Evolutionary conservation across 1,140 invertebrate species (phyloP), one percentile per base, ranked within the genome.

Genomic region (Nymphalis io): DNA sequence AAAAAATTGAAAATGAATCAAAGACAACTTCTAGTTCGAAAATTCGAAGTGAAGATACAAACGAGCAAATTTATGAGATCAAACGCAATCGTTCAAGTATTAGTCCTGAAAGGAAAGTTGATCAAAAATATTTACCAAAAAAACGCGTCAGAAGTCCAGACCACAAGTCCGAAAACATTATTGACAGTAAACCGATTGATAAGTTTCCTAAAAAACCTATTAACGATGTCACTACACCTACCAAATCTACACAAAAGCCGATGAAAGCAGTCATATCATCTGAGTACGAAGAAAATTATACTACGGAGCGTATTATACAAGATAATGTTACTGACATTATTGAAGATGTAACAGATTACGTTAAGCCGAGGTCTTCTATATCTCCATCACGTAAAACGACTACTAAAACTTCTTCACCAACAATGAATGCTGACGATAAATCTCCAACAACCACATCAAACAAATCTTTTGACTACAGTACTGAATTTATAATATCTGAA

Each of bases 401-500:
- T 8, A 10, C 5, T 1, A 27, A 61, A 27, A n/a, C 15, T 53
- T 38, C 23, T 23, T 44, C 39, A 8, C 23, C 46, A n/a, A 44
- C 11, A 51, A 51, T 18, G 16, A 51, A 51, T 51, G 16, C 40
- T 44, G n/a, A 44, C 4, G 16, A 48, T 18, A n/a, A 16, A 20
- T 18, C 46, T 48, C 10, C 15, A n/a, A 48, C 16, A 18, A 48
- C 15, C 46, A 48, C 16, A 48, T 48, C 46, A 18, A 48, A 51
- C 6, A 20, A 33, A 57, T 10, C 53, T 10, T 57, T 6, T 27
- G 53, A 57, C 12, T 33, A 38, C 33, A 58, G 23, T n/a, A 51
- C 60, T n/a, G 44, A 70, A 42, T 70, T 70, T 51, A 63, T 70
- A 46, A 16, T 46, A 13, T 63, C 68, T 20, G 85, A 90, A 73